These are phyloP conservation scores for Urocitellus parryii DNA, from an alignment of 2,113 vertebrate genomes.

Conservation along the genomic window DNA sequence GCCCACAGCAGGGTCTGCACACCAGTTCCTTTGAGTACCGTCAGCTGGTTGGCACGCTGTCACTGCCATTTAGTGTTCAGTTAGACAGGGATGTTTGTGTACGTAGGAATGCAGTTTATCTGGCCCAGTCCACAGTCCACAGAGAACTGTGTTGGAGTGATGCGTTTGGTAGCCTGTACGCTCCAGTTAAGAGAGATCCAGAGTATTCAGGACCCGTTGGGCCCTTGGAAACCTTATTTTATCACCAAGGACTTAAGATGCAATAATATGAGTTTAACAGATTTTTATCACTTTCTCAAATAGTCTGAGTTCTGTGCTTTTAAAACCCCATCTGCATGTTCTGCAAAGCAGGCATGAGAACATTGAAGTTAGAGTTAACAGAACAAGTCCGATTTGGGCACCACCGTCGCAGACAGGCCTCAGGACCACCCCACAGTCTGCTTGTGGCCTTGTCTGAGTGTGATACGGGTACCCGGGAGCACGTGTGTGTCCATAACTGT, in stretches of 20 bases:
- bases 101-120: accelerated
- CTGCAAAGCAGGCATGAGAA: neutral
- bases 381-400: neutral
- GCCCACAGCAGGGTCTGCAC: too few relatives aligned
- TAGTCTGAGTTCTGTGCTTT: neutral
- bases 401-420: neutral
- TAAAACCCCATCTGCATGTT: neutral
- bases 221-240: neutral
- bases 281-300: neutral
- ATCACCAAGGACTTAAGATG: neutral
- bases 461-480: slow-evolving; percentile 20
- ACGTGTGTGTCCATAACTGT: slow-evolving; percentile 65
- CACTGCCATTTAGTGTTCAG: neutral
- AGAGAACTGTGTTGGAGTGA: neutral
- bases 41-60: too few relatives aligned
- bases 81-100: neutral
- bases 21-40: neutral
- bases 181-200: neutral
- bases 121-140: too few relatives aligned
- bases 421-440: slow-evolving; percentile 24
- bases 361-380: neutral
- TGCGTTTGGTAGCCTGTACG: neutral
- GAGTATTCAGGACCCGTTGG: accelerated
- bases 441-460: slow-evolving; percentile 34
- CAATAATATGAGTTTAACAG: neutral